Evolutionary conservation across 1,140 invertebrate genomes (phyloP).

Genomic region (Aphidius ervi): DNA sequence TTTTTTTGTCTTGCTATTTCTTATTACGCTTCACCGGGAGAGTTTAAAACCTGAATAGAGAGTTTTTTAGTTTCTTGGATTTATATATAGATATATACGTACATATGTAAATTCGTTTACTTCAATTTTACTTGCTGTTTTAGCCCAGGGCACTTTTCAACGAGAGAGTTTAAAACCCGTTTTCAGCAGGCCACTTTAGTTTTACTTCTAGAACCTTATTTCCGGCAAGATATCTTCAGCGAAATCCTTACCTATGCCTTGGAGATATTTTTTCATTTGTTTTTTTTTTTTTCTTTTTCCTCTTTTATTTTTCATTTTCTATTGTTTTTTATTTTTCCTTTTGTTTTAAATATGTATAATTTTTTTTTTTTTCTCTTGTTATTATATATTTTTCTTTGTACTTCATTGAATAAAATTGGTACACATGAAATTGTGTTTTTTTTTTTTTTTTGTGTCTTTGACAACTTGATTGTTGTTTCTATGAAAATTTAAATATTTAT

Average conservation of each 20-base stretch:
- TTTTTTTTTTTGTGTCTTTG: too few relatives aligned
- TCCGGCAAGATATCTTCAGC: constrained; percentile 11
- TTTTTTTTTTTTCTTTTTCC: background rate
- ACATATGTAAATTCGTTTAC: constrained; percentile 15
- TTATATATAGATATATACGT: background rate
- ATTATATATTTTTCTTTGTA: too few relatives aligned
- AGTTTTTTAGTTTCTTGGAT: too few relatives aligned
- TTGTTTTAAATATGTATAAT: too few relatives aligned
- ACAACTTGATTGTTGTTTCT: too few relatives aligned
- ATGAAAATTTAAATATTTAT: too few relatives aligned
- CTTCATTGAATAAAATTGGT: too few relatives aligned
- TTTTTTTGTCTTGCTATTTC: too few relatives aligned
- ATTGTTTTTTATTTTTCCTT: constrained; percentile 1
- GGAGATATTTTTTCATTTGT: constrained; percentile 1
- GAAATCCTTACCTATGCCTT: constrained; percentile 4
- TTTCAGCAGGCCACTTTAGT: constrained; percentile 17
- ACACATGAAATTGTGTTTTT: too few relatives aligned
- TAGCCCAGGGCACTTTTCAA: constrained; percentile 11
- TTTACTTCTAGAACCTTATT: constrained; percentile 18
- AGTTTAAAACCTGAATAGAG: too few relatives aligned
- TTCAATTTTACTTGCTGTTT: background rate
- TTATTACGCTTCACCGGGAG: too few relatives aligned
- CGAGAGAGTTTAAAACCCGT: constrained; percentile 18
- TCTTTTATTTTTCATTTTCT: background rate
- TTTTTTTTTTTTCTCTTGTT: too few relatives aligned